Conservation (phyloP, 2,888 invertebrate genomes). For the Tridacna gigas region DNA sequence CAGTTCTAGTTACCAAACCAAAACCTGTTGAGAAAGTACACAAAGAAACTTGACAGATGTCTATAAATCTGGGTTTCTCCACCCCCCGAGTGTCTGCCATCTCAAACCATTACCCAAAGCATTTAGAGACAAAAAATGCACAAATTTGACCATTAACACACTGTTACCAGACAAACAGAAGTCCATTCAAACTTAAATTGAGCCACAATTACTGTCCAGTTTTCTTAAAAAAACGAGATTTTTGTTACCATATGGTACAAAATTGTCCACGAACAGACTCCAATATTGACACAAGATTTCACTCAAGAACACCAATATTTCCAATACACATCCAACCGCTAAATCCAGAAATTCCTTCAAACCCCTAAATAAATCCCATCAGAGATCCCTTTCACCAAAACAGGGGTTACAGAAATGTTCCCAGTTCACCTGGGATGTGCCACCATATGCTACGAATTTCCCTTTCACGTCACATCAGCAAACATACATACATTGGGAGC, state of each 20-base stretch:
- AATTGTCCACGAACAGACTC: constrained; percentile 1
- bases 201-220: no score
- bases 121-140: no score
- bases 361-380: neutral
- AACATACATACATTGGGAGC: constrained; percentile 25
- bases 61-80: no score
- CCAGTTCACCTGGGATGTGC: constrained; percentile 13
- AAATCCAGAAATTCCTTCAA: constrained; percentile 4
- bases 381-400: neutral
- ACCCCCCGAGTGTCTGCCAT: no score
- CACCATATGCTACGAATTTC: constrained; percentile 22
- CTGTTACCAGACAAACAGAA: no score
- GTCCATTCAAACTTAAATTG: no score
- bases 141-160: no score
- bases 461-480: constrained; percentile 22
- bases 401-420: neutral
- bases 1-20: no score
- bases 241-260: constrained; percentile 18
- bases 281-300: neutral
- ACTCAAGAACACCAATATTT: constrained; percentile 6
- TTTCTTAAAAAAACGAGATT: neutral
- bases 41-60: no score
- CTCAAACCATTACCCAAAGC: no score
- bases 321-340: neutral
- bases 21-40: no score